These are phyloP conservation scores for Chloropsis hardwickii DNA, from an alignment of 2,113 vertebrate genomes.

Conservation along the genomic window DNA sequence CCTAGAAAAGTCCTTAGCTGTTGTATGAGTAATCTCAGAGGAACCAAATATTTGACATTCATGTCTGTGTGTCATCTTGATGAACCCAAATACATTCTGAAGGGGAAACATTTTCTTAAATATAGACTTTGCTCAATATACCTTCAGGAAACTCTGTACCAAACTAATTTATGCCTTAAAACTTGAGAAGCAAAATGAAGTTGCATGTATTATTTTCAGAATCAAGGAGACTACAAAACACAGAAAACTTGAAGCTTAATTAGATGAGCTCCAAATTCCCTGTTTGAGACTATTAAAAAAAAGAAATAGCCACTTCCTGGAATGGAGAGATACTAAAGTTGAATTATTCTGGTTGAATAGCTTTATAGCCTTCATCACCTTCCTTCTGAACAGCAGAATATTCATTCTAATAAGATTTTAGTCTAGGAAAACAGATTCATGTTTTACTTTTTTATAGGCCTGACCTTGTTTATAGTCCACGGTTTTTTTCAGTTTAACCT, in stretches of 20 bases:
- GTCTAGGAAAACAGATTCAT: slow-evolving; percentile 13
- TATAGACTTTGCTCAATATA: background rate
- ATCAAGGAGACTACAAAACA: background rate
- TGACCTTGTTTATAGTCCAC: slow-evolving; percentile 35
- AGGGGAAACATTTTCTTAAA: background rate
- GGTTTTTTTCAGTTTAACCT: slow-evolving; percentile 9
- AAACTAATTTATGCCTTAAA: background rate
- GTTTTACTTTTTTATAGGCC: slow-evolving; percentile 11
- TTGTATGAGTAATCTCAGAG: background rate
- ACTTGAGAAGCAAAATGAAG: background rate
- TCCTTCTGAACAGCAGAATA: slow-evolving; percentile 28
- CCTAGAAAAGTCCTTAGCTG: background rate
- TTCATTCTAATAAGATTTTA: slow-evolving; percentile 37
- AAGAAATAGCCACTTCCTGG: background rate
- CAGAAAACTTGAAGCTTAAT: background rate
- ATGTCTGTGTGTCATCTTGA: background rate
- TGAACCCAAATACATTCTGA: slow-evolving; percentile 14
- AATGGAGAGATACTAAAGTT: background rate
- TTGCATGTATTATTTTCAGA: background rate
- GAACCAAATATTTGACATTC: slow-evolving; percentile 22
- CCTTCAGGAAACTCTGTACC: background rate
- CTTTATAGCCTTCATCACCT: slow-evolving; percentile 30
- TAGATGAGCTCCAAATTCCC: background rate
- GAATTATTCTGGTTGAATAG: slow-evolving; percentile 48
- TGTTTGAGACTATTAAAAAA: background rate